Evolutionary conservation across 2,797 vertebrate species (phyloP), one percentile per base, ranked within the genome.

Genomic region (Coranthus polyacanthus): DNA sequence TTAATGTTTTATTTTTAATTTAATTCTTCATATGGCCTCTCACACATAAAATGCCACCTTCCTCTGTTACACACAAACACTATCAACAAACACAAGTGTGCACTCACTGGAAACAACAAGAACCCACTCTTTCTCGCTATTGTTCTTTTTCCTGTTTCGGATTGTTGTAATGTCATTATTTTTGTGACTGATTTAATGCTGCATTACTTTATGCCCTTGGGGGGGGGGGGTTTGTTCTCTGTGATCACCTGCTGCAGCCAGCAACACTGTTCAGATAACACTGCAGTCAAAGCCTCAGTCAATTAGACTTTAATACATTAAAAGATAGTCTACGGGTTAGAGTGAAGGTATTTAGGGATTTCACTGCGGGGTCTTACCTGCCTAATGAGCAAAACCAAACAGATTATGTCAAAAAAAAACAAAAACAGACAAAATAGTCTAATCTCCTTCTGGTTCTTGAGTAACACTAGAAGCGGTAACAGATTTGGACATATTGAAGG

Each of bases 191-290:
- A 62, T 49, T 32, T 11, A 11, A 5, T 0, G 6, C 29, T 17
- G 0, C 34, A 44, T 47, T 2, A 7, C 12, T n/a, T n/a, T n/a
- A n/a, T n/a, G n/a, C n/a, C n/a, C n/a, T n/a, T n/a, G n/a, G n/a
- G n/a, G n/a, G n/a, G n/a, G n/a, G n/a, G n/a, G n/a, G 3, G 26
- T 29, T 16, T 56, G 2, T n/a, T 42, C n/a, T 2, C n/a, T 18
- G 47, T n/a, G 32, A 29, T 68, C 58, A 81, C 70, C 74, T 88
- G 78, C 75, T 61, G 74, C 58, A 64, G 45, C 9, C 38, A 56
- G 38, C 8, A n/a, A 12, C 54, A 52, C 17, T 24, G 22, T 39
- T 21, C 26, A 45, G 32, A 37, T 41, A n/a, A n/a, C n/a, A 32
- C 18, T 15, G 20, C 6, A 54, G 46, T 8, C 15, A 16, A 15